A percentile compares a stretch with the other conserved stretches of the same genome.
Conservation (phyloP, 2,888 invertebrate species). For the Acanthosepion esculentum region DNA sequence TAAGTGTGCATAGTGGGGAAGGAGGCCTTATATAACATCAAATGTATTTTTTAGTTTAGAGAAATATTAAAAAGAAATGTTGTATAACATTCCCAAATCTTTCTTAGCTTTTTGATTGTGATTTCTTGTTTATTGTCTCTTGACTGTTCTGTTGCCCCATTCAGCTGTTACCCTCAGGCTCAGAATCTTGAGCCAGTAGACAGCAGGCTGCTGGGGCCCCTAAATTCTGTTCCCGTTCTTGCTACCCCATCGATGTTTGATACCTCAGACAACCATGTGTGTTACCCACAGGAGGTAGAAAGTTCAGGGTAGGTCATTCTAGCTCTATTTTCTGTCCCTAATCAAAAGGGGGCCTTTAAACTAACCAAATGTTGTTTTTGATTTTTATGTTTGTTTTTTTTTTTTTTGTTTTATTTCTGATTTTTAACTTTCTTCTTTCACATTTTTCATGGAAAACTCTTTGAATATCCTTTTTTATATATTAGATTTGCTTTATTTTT, state of each 20-base stretch:
- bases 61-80: not conserved
- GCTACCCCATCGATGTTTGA: not conserved
- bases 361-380: not conserved
- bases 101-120: not conserved
- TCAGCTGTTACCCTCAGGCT: not conserved
- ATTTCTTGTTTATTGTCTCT: not conserved
- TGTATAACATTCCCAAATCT: not conserved
- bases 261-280: not conserved
- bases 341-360: not conserved
- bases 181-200: not conserved
- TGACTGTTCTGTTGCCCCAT: not conserved
- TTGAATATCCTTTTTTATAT: too few species aligned
- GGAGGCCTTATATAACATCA: too few species aligned
- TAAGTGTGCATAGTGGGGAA: too few species aligned
- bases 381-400: not conserved
- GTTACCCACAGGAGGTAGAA: constrained; percentile 6
- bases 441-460: too few species aligned
- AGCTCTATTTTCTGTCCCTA: not conserved
- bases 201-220: not conserved
- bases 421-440: too few species aligned
- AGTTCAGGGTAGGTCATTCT: not conserved
- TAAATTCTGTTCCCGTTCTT: not conserved
- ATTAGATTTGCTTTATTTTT: too few species aligned
- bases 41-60: not conserved
- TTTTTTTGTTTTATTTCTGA: too few species aligned